Base-by-base conservation (phyloP, 2,888 invertebrate species). In the Euplagia quadripunctaria region DNA sequence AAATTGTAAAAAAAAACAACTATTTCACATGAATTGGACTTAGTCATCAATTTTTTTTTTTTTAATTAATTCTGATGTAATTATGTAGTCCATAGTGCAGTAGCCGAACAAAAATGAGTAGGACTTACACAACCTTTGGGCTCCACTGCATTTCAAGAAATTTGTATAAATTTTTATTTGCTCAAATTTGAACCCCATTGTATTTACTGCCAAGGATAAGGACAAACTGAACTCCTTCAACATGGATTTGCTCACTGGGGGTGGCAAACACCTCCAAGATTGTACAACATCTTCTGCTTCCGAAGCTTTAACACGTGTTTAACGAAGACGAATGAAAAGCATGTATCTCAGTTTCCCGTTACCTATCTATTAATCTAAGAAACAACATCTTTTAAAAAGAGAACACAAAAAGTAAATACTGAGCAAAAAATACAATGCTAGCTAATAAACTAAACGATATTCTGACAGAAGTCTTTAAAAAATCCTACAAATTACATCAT, bases 401-500 rank as follows among this genome's bases (percentile, higher is more conserved):
- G 12, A 51, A 66, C 31, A 31, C 31, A 31, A 31, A 31, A 31
- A 31, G 31, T 31, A 6, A 6, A 63, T 16, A 63, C 20, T n/a
- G 17, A 14, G 5, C 5, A 9, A 17, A 67, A 66, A 65, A 67
- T 41, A 14, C 49, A 61, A 66, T 67, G 51, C 46, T 64, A 68
- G 51, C 52, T 64, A 64, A 72, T 72, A 73, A 69, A 69, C 46
- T 66, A 66, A 73, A 70, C 42, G 69, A 46, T 16, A 61, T 46
- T 49, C 42, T 2, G 41, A 12, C 49, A 42, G 4, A 3, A 51
- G 4, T 70, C 70, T 20, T 8, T 65, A 67, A 68, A 64, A 66
- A 70, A 69, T 63, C 68, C 68, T 67, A 64, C 66, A 82, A 83
- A 84, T 84, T 85, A 83, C 77, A 69, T 73, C 73, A 73, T 83